Conservation (phyloP, 2,113 vertebrate genomes). For the Notarius quadriscutis region DNA sequence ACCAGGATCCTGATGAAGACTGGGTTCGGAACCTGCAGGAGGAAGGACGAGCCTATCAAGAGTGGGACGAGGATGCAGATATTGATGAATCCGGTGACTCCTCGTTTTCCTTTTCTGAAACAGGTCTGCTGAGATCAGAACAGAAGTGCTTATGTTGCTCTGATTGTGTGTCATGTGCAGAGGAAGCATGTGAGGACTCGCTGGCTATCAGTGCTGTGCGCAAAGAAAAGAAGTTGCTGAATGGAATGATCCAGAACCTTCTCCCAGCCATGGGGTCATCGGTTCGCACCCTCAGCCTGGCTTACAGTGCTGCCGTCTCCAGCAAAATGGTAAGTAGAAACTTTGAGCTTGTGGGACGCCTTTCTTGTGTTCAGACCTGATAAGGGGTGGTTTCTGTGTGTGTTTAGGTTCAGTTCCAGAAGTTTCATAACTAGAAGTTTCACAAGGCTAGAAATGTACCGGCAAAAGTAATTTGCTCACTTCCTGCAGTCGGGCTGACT, state of each 20-base stretch:
- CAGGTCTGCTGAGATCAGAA: too few species aligned
- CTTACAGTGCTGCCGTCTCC: constrained; percentile 89
- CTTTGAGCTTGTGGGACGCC: neutral
- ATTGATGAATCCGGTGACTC: constrained; percentile 90
- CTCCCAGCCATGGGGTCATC: constrained; percentile 85
- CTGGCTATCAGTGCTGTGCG: constrained; percentile 81
- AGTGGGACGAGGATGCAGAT: constrained; percentile 97
- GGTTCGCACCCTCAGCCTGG: constrained; percentile 88
- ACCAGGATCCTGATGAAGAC: constrained; percentile 87
- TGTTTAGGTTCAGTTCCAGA: neutral
- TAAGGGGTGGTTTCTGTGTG: neutral
- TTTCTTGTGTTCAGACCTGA: neutral
- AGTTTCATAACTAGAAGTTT: neutral
- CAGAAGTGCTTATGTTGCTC: neutral
- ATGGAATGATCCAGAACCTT: constrained; percentile 89
- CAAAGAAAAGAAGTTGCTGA: constrained; percentile 87
- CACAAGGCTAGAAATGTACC: neutral
- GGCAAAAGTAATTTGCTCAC: neutral
- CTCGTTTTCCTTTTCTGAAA: neutral
- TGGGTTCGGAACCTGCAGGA: constrained; percentile 87
- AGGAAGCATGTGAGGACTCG: constrained; percentile 77
- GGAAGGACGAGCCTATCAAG: constrained; percentile 88
- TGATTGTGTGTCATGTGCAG: constrained; percentile 61
- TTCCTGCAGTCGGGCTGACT: neutral
- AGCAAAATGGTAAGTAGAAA: constrained; percentile 89